These are phyloP conservation scores for Philopedon plagiatum DNA, from an alignment of 2,888 invertebrate genomes.

Conservation along the genomic window DNA sequence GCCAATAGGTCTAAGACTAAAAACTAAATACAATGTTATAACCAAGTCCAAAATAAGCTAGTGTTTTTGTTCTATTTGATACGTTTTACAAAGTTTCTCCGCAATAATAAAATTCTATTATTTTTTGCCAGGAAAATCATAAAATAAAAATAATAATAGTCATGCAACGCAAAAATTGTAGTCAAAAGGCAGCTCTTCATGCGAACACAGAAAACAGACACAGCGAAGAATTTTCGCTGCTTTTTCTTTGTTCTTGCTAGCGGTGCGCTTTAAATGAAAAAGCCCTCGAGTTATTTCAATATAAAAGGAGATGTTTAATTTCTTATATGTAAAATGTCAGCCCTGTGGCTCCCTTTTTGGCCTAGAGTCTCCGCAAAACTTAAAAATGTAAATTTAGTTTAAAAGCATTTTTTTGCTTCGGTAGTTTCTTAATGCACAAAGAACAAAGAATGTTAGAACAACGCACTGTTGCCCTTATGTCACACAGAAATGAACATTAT, in stretches of 20 bases:
- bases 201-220: conserved; percentile 34
- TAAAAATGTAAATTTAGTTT: background rate
- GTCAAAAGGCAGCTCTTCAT: conserved; percentile 30
- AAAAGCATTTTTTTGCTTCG: background rate
- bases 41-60: no score
- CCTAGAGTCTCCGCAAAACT: background rate
- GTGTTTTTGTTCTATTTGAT: no score
- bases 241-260: conserved; percentile 44
- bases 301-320: conserved; percentile 52
- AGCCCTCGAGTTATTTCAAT: conserved; percentile 49
- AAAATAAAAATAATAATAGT: conserved; percentile 27
- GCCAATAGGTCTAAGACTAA: no score
- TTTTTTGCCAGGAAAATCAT: background rate
- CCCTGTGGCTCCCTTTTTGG: conserved; percentile 4
- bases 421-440: no score
- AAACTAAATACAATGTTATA: no score
- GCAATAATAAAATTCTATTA: background rate
- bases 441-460: no score
- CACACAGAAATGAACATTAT: no score
- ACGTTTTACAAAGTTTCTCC: background rate
- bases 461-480: no score
- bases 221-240: conserved; percentile 31
- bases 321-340: conserved; percentile 48
- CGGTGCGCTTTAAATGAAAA: conserved; percentile 48
- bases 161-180: conserved; percentile 15